Base-by-base conservation (phyloP, 2,113 vertebrate species). In the Lophotis ruficrista region DNA sequence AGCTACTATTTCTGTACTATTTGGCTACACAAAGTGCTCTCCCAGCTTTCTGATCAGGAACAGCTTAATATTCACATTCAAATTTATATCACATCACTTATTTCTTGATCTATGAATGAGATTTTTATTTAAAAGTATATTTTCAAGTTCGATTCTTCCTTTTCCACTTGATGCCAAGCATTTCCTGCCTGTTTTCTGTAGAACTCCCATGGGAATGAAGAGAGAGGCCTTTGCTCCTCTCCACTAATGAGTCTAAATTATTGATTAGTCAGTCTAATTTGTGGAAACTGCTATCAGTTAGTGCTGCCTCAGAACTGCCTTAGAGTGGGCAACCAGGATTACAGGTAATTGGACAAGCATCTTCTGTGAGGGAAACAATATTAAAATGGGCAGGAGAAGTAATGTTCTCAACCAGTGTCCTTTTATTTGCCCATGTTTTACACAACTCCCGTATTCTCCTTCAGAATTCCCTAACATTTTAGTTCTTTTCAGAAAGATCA, bases 201-300 rank as follows among this genome's bases (percentile, higher is more conserved):
- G 57, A 92, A 83, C 50, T 87, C 91, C 73, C 70, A 58, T 13
- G 57, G 62, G 96, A 95, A 43, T 69, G 54, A 83, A 87, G 61
- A 75, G 61, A 75, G 68, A 93, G 50, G 50, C 70, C 81, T 96
- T 93, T 87, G 53, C 72, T 94, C 38, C 72, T 87, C 65, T 76
- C 62, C 70, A 50, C 58, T 93, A 84, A 94, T 79, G 57, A 94
- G 94, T 83, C 41, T 93, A 76, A 95, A 95, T 96, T 97, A 96
- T 96, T 97, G 89, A 95, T 92, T 89, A 91, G 62, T 62, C 80
- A 68, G 72, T 84, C 87, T 92, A 50, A 94, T 89, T 91, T 87
- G 78, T 93, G 57, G 57, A 89, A 90, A 54, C 45, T n/a, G 17
- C 77, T 61, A 8, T 65, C 79, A 41, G 91, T 87, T 91, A 83